Conservation (phyloP, 2,888 invertebrate species). For the Polyploca ridens region DNA sequence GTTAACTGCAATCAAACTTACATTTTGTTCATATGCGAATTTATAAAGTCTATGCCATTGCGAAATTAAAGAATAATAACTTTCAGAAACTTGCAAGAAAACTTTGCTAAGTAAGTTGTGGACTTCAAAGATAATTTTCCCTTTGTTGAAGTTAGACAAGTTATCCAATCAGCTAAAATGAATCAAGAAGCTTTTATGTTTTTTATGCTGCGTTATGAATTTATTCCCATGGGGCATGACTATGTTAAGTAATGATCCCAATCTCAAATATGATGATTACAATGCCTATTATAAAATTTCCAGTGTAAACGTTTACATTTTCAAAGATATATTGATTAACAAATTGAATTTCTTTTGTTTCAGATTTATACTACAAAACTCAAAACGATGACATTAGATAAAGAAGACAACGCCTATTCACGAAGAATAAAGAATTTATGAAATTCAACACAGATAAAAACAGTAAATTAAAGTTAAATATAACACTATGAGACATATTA, state of each 20-base stretch:
- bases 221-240: no score
- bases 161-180: background rate
- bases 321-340: background rate
- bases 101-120: conserved; percentile 2
- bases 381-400: background rate
- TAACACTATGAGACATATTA: conserved; percentile 53
- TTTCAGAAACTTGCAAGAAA: background rate
- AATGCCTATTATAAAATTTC: no score
- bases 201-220: background rate
- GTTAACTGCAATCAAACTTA: no score
- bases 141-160: conserved; percentile 9
- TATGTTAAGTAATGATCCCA: no score
- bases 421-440: background rate
- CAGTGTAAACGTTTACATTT: no score
- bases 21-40: background rate
- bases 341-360: background rate
- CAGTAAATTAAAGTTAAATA: conserved; percentile 8
- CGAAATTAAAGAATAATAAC: background rate
- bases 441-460: background rate
- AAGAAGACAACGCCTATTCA: background rate
- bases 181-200: background rate
- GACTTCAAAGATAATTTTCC: background rate
- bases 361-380: conserved; percentile 2
- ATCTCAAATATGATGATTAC: no score
- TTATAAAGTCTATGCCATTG: background rate